These are phyloP conservation scores for Delphinapterus leucas DNA, from an alignment of 2,113 vertebrate genomes.

Conservation along the genomic window DNA sequence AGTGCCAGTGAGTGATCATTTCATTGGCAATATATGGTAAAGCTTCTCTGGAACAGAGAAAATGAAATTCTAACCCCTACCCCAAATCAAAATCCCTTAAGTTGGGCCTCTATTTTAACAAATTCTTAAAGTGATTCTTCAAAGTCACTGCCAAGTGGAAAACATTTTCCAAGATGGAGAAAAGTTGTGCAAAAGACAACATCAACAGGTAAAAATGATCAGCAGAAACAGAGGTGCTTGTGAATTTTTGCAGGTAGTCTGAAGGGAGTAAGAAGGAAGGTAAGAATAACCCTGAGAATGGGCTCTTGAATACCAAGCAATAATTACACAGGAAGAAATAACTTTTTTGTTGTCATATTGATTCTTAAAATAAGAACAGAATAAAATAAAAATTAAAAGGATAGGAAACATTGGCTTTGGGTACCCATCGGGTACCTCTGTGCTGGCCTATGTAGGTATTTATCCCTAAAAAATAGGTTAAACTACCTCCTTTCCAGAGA, in stretches of 20 bases:
- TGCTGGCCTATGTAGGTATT: not conserved
- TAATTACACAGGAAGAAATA: not conserved
- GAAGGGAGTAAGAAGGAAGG: not conserved
- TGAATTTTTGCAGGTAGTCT: not conserved
- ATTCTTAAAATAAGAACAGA: not conserved
- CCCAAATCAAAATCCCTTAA: not conserved
- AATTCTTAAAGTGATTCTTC: not conserved
- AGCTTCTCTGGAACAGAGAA: not conserved
- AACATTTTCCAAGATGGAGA: not conserved
- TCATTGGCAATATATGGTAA: not conserved
- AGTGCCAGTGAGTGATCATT: not conserved
- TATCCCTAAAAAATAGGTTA: not conserved
- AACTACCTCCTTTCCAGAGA: not conserved
- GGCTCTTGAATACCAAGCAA: not conserved
- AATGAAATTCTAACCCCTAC: not conserved
- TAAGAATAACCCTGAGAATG: not conserved
- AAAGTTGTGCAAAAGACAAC: not conserved
- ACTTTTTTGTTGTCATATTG: not conserved
- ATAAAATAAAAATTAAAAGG: not conserved
- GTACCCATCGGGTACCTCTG: accelerated
- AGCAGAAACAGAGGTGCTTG: not conserved
- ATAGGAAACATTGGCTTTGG: not conserved
- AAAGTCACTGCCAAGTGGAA: not conserved
- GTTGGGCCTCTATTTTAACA: not conserved
- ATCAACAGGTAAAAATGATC: not conserved